Percentiles rank a stretch among this genome's conserved stretches.
These are phyloP conservation scores for Ammospiza maritima DNA, from an alignment of 2,797 vertebrate species.

Conservation along the genomic window DNA sequence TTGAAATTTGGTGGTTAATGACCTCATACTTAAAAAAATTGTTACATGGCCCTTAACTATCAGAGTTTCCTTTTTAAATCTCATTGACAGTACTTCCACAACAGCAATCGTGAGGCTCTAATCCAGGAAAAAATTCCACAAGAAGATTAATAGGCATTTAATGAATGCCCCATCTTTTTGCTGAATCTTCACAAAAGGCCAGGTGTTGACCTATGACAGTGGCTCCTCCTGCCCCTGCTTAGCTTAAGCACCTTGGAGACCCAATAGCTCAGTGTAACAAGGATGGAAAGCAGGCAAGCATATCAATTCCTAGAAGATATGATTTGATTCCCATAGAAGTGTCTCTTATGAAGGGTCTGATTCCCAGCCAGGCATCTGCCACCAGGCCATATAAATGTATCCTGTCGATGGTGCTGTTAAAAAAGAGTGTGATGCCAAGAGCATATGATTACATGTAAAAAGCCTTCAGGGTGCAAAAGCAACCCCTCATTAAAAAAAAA, in stretches of 20 bases:
- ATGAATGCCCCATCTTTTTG: not conserved
- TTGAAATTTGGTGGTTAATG: slow-evolving; percentile 45
- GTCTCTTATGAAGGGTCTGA: not conserved
- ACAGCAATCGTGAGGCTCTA: not conserved
- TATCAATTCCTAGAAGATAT: not conserved
- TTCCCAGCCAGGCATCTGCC: not conserved
- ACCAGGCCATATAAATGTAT: not conserved
- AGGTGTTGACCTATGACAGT: not conserved
- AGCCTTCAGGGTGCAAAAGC: not conserved
- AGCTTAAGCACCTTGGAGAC: not conserved
- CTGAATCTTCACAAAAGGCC: not conserved
- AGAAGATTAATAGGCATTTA: slow-evolving; percentile 40
- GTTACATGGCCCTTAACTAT: not conserved
- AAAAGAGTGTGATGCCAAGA: not conserved
- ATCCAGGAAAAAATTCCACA: not conserved
- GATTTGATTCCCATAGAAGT: not conserved
- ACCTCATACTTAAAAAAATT: slow-evolving; percentile 7
- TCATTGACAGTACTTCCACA: slow-evolving; percentile 5
- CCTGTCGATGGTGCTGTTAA: not conserved
- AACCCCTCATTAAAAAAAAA: not conserved
- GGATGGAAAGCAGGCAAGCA: not conserved
- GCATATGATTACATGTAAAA: not conserved
- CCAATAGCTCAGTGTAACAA: not conserved
- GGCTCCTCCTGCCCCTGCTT: not conserved
- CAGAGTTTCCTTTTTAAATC: slow-evolving; percentile 25